Evolutionary conservation across 2,888 invertebrate genomes (phyloP), one percentile per base, ranked within the genome.

Genomic region (Meiosimyza decipiens): DNA sequence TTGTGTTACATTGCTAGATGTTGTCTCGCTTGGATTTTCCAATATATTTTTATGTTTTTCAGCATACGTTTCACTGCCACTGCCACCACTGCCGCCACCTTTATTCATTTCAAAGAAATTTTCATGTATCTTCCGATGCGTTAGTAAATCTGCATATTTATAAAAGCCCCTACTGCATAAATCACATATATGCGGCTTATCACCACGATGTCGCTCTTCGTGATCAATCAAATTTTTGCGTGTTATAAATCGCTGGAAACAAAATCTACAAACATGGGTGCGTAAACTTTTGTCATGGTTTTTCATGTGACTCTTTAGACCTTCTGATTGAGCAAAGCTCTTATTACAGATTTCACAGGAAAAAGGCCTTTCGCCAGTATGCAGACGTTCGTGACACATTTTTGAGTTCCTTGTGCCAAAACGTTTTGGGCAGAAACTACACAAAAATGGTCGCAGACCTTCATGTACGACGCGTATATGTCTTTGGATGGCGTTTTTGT

Each of bases 401-500:
- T 83, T 81, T 0, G 84, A 82, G 72, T 82, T 83, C 16, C 82
- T 83, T 0, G 84, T 84, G 0, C 83, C 84, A 71, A 86, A 86
- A 11, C 80, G 77, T 70, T 82, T 84, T 5, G 81, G 77, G 60
- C 85, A 86, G 69, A 80, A 80, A 0, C 72, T 75, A 67, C 85
- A 86, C 18, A 77, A 77, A 65, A 80, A 86, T 0, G 83, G 79
- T 11, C 82, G 79, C 64, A 84, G 81, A 0, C 85, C 86, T 72
- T 84, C 83, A 60, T 86, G 86, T 0, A 86, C 81, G 3, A 82
- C 84, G 1, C 83, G 83, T 9, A 84, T 81, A 71, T 77, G 79
- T 33, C 81, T 72, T 57, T 79, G 69, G 60, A 84, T 84, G 15
- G 84, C 84, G 72, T 83, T 83, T 71, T 84, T 83, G 68, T 83